phyloP scores from a whole-genome alignment of 2,888 invertebrate species.

The Acronicta psi region DNA sequence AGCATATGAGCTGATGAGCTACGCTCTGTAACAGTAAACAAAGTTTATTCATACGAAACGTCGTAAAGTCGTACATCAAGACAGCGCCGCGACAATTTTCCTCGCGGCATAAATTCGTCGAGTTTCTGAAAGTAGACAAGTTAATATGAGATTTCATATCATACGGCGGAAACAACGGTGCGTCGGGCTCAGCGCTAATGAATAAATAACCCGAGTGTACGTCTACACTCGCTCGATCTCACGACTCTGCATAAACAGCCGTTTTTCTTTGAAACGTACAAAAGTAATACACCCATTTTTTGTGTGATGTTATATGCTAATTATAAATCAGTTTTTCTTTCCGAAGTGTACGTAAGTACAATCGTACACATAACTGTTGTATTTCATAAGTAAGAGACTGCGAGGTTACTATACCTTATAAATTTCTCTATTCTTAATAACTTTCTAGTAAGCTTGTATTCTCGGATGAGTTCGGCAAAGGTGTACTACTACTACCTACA shows the following conservation, averaged over 20 bases:
- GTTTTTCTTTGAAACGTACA: constrained; percentile 39
- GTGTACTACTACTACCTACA: too few species aligned
- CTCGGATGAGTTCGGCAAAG: too few species aligned
- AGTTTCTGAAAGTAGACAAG: constrained; percentile 75
- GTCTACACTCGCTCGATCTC: constrained; percentile 61
- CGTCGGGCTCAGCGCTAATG: constrained; percentile 65
- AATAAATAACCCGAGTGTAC: constrained; percentile 69
- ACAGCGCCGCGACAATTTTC: constrained; percentile 72
- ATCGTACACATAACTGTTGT: too few species aligned
- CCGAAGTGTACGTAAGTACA: too few species aligned
- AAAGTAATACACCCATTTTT: constrained; percentile 37
- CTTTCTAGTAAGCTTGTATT: too few species aligned
- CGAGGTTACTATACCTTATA: too few species aligned
- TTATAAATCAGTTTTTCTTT: too few species aligned
- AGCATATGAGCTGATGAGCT: constrained; percentile 41
- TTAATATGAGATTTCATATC: constrained; percentile 80
- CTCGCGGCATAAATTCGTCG: constrained; percentile 75
- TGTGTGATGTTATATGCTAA: constrained; percentile 24
- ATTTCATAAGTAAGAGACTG: too few species aligned
- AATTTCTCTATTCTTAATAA: too few species aligned
- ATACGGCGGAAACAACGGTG: constrained; percentile 63
- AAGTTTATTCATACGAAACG: constrained; percentile 66
- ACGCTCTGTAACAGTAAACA: constrained; percentile 49
- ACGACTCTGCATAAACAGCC: constrained; percentile 54
- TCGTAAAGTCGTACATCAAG: constrained; percentile 69